phyloP scores from a whole-genome alignment of 2,797 vertebrate genomes.

The Paratrypauchen microcephalus region DNA sequence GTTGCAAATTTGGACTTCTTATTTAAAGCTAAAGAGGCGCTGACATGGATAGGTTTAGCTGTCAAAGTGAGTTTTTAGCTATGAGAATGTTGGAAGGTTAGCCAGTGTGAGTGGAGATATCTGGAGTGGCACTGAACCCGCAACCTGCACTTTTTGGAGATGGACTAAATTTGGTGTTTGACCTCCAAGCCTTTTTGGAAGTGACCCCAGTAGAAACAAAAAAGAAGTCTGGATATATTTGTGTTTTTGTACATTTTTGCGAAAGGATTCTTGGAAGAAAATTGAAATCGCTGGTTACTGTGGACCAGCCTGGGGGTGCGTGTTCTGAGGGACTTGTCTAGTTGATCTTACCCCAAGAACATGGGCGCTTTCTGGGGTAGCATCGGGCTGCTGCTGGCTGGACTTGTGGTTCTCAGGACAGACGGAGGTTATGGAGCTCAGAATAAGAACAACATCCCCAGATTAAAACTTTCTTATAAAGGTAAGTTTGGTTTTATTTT shows the following conservation, averaged over 20 bases:
- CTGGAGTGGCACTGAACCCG: conserved; percentile 48
- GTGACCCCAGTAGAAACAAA: conserved; percentile 27
- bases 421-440: conserved; percentile 74
- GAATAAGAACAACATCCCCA: conserved; percentile 87
- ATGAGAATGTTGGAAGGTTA: conserved; percentile 19
- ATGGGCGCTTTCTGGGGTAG: conserved; percentile 88
- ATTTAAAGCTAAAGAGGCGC: conserved; percentile 62
- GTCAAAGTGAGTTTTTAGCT: conserved; percentile 17
- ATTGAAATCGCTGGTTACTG: conserved; percentile 21
- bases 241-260: not conserved
- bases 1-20: conserved; percentile 61
- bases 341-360: conserved; percentile 73
- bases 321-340: conserved; percentile 45
- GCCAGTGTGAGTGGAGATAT: not conserved
- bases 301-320: conserved; percentile 44
- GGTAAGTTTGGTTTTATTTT: conserved; percentile 76
- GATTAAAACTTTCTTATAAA: conserved; percentile 93
- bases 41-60: conserved; percentile 35
- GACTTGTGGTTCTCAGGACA: conserved; percentile 74
- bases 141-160: conserved; percentile 34
- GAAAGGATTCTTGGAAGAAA: conserved; percentile 28
- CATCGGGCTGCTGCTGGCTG: conserved; percentile 80
- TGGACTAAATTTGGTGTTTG: conserved; percentile 66
- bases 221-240: conserved; percentile 42
- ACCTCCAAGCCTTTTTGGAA: conserved; percentile 51